These are phyloP conservation scores for Enteromius paludinosus DNA, from an alignment of 2,797 vertebrate genomes.

Conservation along the genomic window DNA sequence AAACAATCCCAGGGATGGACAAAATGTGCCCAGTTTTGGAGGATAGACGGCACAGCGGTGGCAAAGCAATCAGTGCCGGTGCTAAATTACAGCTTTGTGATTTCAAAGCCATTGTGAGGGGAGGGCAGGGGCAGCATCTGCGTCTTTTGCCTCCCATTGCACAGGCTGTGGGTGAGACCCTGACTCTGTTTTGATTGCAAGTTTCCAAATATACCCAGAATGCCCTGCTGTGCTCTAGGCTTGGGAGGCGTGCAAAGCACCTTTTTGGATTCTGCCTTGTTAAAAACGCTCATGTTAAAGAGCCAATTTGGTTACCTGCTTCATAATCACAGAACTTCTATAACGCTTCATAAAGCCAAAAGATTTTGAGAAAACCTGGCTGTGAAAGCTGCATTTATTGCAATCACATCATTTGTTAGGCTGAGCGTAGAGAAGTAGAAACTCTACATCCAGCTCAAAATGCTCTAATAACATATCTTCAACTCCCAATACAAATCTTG, in stretches of 20 bases:
- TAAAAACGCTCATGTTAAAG: slow-evolving; percentile 29
- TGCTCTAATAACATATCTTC: not conserved
- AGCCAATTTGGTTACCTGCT: not conserved
- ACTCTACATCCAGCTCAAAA: not conserved
- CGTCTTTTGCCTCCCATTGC: slow-evolving; percentile 62
- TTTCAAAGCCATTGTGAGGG: slow-evolving; percentile 69
- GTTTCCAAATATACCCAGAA: slow-evolving; percentile 54
- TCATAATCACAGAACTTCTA: not conserved
- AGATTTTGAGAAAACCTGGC: not conserved
- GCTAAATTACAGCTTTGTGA: slow-evolving; percentile 76
- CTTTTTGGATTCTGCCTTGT: slow-evolving; percentile 30
- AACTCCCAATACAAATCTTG: not conserved
- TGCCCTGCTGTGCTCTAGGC: slow-evolving; percentile 39
- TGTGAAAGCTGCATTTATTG: not conserved
- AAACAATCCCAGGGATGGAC: not conserved
- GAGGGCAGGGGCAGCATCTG: slow-evolving; percentile 70
- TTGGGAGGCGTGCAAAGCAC: not conserved
- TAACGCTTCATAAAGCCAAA: not conserved
- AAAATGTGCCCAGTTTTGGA: not conserved
- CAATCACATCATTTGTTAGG: not conserved
- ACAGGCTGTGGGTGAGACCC: slow-evolving; percentile 62
- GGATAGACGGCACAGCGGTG: slow-evolving; percentile 7
- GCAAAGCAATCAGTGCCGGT: slow-evolving; percentile 63
- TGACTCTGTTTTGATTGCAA: slow-evolving; percentile 71
- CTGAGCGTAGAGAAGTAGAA: not conserved